A percentile compares a stretch with the other conserved stretches of the same genome.
These are phyloP conservation scores for Proctacanthus coquilletti DNA, from an alignment of 1,140 invertebrate genomes.

Conservation along the genomic window DNA sequence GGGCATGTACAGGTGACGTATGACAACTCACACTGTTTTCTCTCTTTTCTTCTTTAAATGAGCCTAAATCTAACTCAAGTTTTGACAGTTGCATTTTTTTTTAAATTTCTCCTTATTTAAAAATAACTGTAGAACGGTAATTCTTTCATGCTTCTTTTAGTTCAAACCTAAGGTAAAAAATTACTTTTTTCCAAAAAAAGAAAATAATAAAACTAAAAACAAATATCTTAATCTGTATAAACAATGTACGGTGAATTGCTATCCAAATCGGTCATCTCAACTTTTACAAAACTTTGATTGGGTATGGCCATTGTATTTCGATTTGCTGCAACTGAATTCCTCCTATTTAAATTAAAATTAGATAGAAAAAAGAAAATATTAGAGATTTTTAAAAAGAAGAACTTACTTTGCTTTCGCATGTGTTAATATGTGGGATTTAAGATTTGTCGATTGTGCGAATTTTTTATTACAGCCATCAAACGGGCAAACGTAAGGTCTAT, in stretches of 20 bases:
- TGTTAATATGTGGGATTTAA: constrained; percentile 96
- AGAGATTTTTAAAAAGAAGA: constrained; percentile 6
- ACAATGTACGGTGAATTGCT: constrained; percentile 14
- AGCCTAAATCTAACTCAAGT: too few relatives aligned
- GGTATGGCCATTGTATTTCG: constrained; percentile 14
- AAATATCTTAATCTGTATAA: constrained; percentile 19
- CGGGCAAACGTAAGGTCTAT: constrained; percentile 93
- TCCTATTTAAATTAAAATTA: constrained; percentile 16
- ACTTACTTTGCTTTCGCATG: constrained; percentile 89
- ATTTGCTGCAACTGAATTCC: constrained; percentile 13
- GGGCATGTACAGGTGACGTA: too few relatives aligned
- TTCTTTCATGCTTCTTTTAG: too few relatives aligned
- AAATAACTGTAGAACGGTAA: too few relatives aligned
- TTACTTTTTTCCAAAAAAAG: too few relatives aligned
- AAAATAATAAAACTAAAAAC: too few relatives aligned
- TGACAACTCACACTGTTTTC: too few relatives aligned
- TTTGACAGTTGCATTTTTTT: too few relatives aligned
- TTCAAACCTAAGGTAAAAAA: too few relatives aligned
- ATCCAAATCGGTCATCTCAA: constrained; percentile 21
- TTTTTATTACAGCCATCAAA: constrained; percentile 98
- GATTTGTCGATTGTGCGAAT: constrained; percentile 95
- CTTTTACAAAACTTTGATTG: constrained; percentile 20
- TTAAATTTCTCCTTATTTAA: too few relatives aligned
- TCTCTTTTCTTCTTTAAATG: too few relatives aligned
- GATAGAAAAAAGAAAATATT: constrained; percentile 3